Percentiles rank a stretch among this genome's conserved stretches.
Conservation (phyloP, 2,113 vertebrate genomes). For the Saccopteryx leptura region DNA sequence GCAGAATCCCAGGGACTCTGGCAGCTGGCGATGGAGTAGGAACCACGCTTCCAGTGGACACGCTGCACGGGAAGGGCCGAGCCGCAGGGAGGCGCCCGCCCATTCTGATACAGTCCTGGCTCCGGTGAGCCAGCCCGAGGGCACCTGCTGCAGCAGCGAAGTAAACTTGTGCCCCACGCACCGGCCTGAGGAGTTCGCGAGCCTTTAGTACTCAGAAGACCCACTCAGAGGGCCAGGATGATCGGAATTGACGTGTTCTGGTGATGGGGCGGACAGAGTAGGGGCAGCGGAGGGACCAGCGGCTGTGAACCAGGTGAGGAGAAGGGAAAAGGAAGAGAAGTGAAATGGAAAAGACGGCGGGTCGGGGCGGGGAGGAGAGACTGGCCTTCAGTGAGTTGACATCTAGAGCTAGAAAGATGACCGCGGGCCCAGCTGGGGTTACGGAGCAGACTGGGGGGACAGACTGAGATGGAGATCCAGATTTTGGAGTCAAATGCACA, state of each 20-base stretch:
- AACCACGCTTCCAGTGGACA: neutral
- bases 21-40: neutral
- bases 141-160: neutral
- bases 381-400: neutral
- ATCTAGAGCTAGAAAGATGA: neutral
- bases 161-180: neutral
- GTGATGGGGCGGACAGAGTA: neutral
- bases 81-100: neutral
- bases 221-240: neutral
- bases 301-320: neutral
- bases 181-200: neutral
- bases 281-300: neutral
- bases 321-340: neutral
- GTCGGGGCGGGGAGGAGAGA: neutral
- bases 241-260: too few relatives aligned
- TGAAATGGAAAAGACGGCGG: neutral
- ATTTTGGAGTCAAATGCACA: neutral
- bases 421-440: neutral
- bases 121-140: neutral
- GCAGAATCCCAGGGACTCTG: neutral
- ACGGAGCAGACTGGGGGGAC: neutral
- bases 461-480: neutral
- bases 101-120: neutral
- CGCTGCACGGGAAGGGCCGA: neutral
- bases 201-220: neutral